Evolutionary conservation across 2,113 vertebrate genomes (phyloP), one percentile per base, ranked within the genome.

Genomic region (Pitta sordida): DNA sequence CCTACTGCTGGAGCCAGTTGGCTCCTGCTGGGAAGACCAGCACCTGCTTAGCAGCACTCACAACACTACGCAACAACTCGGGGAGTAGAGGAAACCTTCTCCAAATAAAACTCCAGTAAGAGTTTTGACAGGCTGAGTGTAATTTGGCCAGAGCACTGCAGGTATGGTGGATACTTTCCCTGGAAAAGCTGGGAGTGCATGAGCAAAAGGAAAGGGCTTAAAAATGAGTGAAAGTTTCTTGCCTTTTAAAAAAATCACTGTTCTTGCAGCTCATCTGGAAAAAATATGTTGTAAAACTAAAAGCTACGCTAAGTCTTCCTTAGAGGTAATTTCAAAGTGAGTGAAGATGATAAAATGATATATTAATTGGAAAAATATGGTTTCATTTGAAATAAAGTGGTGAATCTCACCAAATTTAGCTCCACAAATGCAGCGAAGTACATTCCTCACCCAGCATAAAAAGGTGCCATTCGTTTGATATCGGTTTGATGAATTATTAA

Each of bases 401-500:
- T 78, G 89, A 73, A 94, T 91, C 95, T 96, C 65, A 88, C 86
- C 68, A 73, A 91, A 96, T 95, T 85, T 93, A 97, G 82, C 91
- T 96, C 82, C 6, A 32, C 75, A 83, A 87, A 85, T 23, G 76
- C 82, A 90, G 74, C 73, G 88, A 97, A 90, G 83, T 86, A 49
- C 93, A 97, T 97, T 97, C 96, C 85, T 97, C 94, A 97, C 94
- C 90, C 93, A 91, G 94, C 96, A 95, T 87, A 97, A 98, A 98
- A 98, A 97, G 96, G 97, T 97, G 95, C 91, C 95, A 96, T 98
- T 99, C 98, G 98, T 98, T 98, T 98, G 97, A 98, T 98, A 98
- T 97, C 55, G 58, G 95, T 96, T 97, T 95, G 96, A 98, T 99
- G 98, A 99, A 99, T 99, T 98, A 99, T 99, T 99, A 98, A 99